These are phyloP conservation scores for Hypena proboscidalis DNA, from an alignment of 2,888 invertebrate genomes.

Conservation along the genomic window DNA sequence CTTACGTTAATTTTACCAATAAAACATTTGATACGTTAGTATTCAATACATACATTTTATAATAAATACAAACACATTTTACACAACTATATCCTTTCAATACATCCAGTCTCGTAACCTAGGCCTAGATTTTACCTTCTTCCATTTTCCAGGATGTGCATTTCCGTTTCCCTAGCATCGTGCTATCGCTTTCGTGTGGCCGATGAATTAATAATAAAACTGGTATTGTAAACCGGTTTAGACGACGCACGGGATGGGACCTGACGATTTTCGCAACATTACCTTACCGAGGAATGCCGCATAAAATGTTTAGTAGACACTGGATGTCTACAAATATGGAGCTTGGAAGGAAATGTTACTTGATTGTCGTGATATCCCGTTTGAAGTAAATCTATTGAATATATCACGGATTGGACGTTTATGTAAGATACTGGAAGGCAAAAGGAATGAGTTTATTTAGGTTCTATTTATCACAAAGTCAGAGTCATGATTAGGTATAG, in stretches of 20 bases:
- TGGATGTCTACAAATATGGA: background rate
- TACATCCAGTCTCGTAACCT: background rate
- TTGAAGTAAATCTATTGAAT: too few species aligned
- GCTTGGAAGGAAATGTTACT: background rate
- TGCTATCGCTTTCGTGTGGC: slow-evolving; percentile 48
- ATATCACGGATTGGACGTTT: too few species aligned
- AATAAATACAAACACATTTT: too few species aligned
- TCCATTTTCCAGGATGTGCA: slow-evolving; percentile 58
- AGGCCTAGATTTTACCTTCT: slow-evolving; percentile 2
- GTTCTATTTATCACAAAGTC: too few species aligned
- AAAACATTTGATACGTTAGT: too few species aligned
- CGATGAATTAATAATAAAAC: slow-evolving; percentile 37
- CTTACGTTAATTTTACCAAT: too few species aligned
- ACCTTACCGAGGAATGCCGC: slow-evolving; percentile 30
- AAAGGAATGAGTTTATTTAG: too few species aligned
- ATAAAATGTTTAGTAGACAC: slow-evolving; percentile 21
- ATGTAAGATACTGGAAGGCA: too few species aligned
- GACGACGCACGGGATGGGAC: slow-evolving; percentile 28
- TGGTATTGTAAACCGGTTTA: slow-evolving; percentile 39
- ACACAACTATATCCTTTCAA: too few species aligned
- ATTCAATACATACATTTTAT: too few species aligned
- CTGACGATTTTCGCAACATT: slow-evolving; percentile 43
- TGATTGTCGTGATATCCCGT: background rate
- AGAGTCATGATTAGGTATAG: too few species aligned
- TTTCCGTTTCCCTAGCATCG: slow-evolving; percentile 62